Conservation (phyloP, 2,888 invertebrate species). For the Lycophotia porphyrea region DNA sequence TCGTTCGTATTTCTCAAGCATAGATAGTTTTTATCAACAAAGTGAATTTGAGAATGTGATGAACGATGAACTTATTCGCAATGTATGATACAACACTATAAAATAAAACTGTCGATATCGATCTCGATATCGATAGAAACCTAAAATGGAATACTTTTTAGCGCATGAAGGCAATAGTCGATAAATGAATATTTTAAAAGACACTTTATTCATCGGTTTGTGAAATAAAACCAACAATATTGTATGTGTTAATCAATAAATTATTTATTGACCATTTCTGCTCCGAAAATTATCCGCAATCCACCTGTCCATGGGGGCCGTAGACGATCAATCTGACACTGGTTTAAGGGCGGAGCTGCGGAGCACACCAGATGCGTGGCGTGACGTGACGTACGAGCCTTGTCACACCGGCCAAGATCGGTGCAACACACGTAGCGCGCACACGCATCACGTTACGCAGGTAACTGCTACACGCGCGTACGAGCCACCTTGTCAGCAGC, state of each 20-base stretch:
- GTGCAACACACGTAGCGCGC: too few species aligned
- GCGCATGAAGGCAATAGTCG: not conserved
- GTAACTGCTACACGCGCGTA: too few species aligned
- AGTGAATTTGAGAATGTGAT: slow-evolving; percentile 43
- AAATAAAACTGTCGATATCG: not conserved
- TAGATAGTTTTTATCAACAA: slow-evolving; percentile 46
- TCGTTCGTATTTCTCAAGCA: slow-evolving; percentile 36
- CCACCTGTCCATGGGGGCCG: not conserved
- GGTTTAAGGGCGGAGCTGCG: too few species aligned
- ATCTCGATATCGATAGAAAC: slow-evolving; percentile 8
- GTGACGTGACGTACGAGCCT: too few species aligned
- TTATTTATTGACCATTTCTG: not conserved
- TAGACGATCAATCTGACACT: slow-evolving; percentile 9
- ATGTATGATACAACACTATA: slow-evolving; percentile 38
- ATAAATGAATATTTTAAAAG: not conserved
- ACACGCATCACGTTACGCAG: too few species aligned
- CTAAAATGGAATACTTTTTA: not conserved
- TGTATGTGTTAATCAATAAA: not conserved
- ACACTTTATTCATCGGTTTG: not conserved
- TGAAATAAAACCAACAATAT: not conserved
- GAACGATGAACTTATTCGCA: slow-evolving; percentile 32
- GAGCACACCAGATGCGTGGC: too few species aligned
- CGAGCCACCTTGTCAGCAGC: too few species aligned
- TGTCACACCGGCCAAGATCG: too few species aligned
- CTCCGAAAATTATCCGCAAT: not conserved